Conservation (phyloP, 2,797 vertebrate species). For the Pangasius krempfi region DNA sequence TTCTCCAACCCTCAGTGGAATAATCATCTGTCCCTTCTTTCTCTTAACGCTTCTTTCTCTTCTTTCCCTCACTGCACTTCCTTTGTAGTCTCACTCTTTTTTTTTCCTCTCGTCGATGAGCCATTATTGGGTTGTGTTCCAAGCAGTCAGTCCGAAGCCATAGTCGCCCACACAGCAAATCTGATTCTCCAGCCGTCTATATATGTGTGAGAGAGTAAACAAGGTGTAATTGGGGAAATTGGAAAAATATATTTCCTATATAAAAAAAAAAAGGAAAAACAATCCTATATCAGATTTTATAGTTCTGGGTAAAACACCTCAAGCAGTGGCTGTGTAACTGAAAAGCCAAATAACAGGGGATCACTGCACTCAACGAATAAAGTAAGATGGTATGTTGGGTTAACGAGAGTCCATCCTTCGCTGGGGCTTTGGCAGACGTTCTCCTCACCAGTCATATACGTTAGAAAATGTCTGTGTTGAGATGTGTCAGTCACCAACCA, state of each 20-base stretch:
- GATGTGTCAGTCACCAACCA: not conserved
- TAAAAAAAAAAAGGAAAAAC: not conserved
- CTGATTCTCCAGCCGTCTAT: not conserved
- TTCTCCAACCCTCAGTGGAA: not conserved
- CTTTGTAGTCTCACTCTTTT: not conserved
- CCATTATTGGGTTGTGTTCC: not conserved
- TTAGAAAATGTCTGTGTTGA: not conserved
- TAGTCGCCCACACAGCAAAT: not conserved
- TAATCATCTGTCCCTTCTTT: not conserved
- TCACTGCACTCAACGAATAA: not conserved
- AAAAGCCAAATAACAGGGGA: not conserved
- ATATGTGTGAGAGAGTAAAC: not conserved
- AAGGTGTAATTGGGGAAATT: not conserved
- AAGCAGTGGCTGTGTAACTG: not conserved
- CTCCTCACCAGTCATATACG: not conserved
- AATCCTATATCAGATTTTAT: not conserved
- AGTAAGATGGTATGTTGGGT: not conserved
- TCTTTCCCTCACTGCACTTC: not conserved
- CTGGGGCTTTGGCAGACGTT: not conserved
- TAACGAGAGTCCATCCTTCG: not conserved
- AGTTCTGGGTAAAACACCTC: not conserved
- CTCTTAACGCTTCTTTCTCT: no score
- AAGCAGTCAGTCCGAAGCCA: not conserved
- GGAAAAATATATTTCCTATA: not conserved
- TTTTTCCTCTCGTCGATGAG: not conserved